These are phyloP conservation scores for Erannis defoliaria DNA, from an alignment of 2,888 invertebrate genomes.

Conservation along the genomic window DNA sequence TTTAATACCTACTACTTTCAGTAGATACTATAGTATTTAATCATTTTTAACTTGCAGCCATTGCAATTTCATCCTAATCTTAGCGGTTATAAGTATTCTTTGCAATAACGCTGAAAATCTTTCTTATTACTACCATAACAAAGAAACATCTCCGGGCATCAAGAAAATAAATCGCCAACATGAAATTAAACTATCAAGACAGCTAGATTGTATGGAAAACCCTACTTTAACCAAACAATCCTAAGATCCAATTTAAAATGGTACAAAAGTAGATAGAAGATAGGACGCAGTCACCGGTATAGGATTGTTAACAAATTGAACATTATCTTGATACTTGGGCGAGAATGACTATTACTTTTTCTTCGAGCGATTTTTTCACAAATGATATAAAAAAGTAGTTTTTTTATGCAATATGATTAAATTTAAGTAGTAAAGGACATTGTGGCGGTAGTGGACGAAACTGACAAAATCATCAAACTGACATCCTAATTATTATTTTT, in stretches of 20 bases:
- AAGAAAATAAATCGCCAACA: conserved; percentile 40
- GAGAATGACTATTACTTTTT: conserved; percentile 23
- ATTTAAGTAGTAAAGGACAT: no score
- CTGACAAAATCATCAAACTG: no score
- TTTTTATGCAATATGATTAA: neutral
- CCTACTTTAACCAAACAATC: conserved; percentile 5
- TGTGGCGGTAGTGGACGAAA: no score
- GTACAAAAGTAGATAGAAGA: conserved; percentile 34
- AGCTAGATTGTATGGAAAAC: conserved; percentile 6
- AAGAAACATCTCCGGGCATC: conserved; percentile 35
- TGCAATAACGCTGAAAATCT: conserved; percentile 16
- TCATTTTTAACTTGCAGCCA: neutral
- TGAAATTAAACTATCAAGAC: conserved; percentile 47
- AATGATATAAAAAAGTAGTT: neutral
- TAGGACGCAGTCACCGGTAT: conserved; percentile 39
- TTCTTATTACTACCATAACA: conserved; percentile 27
- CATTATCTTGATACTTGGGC: conserved; percentile 32
- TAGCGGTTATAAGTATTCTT: neutral
- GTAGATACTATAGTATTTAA: no score
- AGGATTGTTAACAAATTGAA: conserved; percentile 41
- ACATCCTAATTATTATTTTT: no score
- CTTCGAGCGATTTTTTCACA: conserved; percentile 5
- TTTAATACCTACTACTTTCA: no score
- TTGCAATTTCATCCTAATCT: conserved; percentile 10
- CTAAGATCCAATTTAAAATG: conserved; percentile 15